Evolutionary conservation across 2,113 vertebrate species (phyloP).

Genomic region (Ctenodactylus gundi): DNA sequence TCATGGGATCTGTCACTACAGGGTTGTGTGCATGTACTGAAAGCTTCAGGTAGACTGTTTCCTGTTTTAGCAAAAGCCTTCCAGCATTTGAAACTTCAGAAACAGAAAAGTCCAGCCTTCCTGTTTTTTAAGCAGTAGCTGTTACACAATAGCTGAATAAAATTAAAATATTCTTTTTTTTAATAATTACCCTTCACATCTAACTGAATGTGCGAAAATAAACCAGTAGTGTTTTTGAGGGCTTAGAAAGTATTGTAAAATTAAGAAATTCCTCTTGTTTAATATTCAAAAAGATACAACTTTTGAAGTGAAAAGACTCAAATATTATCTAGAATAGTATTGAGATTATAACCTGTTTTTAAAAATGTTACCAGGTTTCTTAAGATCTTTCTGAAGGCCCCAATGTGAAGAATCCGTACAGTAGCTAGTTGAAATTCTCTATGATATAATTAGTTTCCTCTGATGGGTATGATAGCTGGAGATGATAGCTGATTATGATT

Average conservation of each 20-base stretch:
- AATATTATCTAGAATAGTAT: background rate
- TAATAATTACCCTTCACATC: background rate
- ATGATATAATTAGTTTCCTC: background rate
- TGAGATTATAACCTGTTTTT: background rate
- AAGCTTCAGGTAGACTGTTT: background rate
- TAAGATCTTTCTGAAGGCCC: background rate
- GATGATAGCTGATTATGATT: background rate
- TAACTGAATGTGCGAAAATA: background rate
- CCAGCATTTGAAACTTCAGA: background rate
- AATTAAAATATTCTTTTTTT: background rate
- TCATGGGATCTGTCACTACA: background rate
- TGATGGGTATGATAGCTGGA: background rate
- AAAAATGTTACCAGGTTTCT: background rate
- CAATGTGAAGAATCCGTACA: background rate
- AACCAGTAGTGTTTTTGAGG: background rate
- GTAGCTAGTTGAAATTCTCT: background rate
- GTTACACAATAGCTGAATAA: background rate
- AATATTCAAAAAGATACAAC: background rate
- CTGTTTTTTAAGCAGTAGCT: background rate
- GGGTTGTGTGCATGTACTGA: background rate
- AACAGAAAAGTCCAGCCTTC: background rate
- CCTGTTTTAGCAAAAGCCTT: background rate
- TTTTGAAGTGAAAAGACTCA: background rate
- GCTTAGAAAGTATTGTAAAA: background rate
- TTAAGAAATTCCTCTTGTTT: background rate